These are phyloP conservation scores for Lophotis ruficrista DNA, from an alignment of 2,113 vertebrate genomes.

Conservation along the genomic window DNA sequence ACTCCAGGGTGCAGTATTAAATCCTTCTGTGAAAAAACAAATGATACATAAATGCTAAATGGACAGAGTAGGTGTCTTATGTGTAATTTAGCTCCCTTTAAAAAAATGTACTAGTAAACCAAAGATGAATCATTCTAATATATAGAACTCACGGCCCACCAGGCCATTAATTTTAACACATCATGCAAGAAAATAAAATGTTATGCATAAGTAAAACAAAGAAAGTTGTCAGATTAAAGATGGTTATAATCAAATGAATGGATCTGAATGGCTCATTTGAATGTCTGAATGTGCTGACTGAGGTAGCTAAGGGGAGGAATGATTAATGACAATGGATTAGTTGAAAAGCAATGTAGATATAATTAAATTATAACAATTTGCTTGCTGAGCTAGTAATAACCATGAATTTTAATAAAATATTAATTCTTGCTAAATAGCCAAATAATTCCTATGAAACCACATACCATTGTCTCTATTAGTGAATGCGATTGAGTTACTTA, in stretches of 20 bases:
- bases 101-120: constrained; percentile 3
- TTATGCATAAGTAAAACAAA: constrained; percentile 35
- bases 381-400: constrained; percentile 33
- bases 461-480: background rate
- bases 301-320: background rate
- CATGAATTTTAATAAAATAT: constrained; percentile 26
- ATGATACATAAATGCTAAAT: constrained; percentile 12
- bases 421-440: background rate
- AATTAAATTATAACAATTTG: constrained; percentile 12
- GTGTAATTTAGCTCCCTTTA: background rate
- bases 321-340: constrained; percentile 11
- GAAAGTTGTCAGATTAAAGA: constrained; percentile 16
- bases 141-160: constrained; percentile 21
- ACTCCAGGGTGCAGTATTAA: background rate
- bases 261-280: constrained; percentile 24
- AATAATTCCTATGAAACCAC: background rate
- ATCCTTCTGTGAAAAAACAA: constrained; percentile 10
- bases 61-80: constrained; percentile 11
- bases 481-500: background rate
- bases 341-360: constrained; percentile 2
- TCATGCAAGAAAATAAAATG: constrained; percentile 32
- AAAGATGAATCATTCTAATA: constrained; percentile 36
- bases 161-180: constrained; percentile 19
- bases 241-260: constrained; percentile 23
- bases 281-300: background rate